Base-by-base conservation (phyloP, 2,888 invertebrate genomes). In the Hoplodrina ambigua region DNA sequence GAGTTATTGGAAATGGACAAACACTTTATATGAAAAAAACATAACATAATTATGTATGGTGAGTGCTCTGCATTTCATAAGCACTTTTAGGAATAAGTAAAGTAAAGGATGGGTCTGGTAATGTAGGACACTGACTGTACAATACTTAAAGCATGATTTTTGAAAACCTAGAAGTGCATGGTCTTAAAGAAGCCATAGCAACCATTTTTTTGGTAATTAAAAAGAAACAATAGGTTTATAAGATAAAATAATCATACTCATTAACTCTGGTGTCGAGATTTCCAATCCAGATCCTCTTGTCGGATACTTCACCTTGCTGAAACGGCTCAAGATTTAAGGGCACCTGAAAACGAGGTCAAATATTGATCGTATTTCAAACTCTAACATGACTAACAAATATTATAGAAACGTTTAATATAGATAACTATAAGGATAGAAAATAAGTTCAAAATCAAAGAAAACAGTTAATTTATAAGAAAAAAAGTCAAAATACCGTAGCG, bases 261-360 rank as follows among this genome's bases (percentile, higher is more conserved):
- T 98, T 98, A 93, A 99, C 97, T 92, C 98, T 96, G 11, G 97
- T 96, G 93, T 99, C 99, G 78, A 99, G 96, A 94, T 99, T 99
- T 64, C 99, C 99, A 80, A 99, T 97, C 99, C 99, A 99, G 58
- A 99, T 93, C 87, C 98, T 96, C 86, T 97, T 97, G 69, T 98
- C 97, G 76, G 97, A 97, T 4, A 96, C 89, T 72, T 96, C 95
- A 71, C 86, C 94, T 30, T 94, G 94, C 78, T 95, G 96, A 69
- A 96, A 92, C 7, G 97, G 96, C 85, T 97, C 97, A 85, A 97
- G 88, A 78, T 96, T 94, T 72, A 97, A 89, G 67, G 97, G 97
- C 66, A 95, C 86, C 94, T 96, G 74, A 89, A 88, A 69, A 65
- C 6, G 61, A 69, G 77, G 71, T 70, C 78, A 78, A 25, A 10